Base-by-base conservation (phyloP, 2,113 vertebrate genomes). In the Silurus asotus region DNA sequence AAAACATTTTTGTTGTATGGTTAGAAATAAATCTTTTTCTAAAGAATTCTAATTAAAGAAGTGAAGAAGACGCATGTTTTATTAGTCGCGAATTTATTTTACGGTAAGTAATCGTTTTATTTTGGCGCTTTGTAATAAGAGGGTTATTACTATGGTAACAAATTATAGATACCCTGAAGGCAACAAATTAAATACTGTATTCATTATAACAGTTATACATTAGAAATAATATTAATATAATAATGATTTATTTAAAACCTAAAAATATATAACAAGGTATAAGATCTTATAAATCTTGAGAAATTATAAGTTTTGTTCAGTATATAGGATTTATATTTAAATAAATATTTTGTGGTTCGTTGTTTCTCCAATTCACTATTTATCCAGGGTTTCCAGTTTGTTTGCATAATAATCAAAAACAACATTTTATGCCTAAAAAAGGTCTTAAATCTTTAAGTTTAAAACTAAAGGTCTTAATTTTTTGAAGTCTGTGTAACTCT, bases 61-160 rank as follows among this genome's bases (percentile, higher is more conserved):
- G 14, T 11, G 2, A 79, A 13, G 19, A 23, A n/a, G 48, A 8
- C 1, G 7, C 28, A 20, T 3, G 13, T 19, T 13, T 61, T 17
- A 58, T 51, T 19, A 28, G 53, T 61, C 3, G 8, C 5, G 23
- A 48, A 80, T 61, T 5, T 11, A 80, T 23, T 59, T 45, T 7
- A 28, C 17, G 77, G 77, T 61, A 61, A 45, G 77, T 58, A 3
- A 8, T 78, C 3, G 53, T 15, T 59, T 59, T 59, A 59, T 79
- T 79, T 45, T 59, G 6, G 5, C 0, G 25, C 56, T 59, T 15
- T 37, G 17, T 61, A 80, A 45, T 61, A 20, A 58, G 8, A 17
- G 53, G 5, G n/a, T 61, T 20, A 56, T 80, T 80, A 79, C 76
- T 59, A 48, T 80, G 37, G 77, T 45, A 80, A 48, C 37, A 61